These are phyloP conservation scores for Phalanger gymnotis DNA, from an alignment of 2,797 vertebrate species.

Conservation along the genomic window DNA sequence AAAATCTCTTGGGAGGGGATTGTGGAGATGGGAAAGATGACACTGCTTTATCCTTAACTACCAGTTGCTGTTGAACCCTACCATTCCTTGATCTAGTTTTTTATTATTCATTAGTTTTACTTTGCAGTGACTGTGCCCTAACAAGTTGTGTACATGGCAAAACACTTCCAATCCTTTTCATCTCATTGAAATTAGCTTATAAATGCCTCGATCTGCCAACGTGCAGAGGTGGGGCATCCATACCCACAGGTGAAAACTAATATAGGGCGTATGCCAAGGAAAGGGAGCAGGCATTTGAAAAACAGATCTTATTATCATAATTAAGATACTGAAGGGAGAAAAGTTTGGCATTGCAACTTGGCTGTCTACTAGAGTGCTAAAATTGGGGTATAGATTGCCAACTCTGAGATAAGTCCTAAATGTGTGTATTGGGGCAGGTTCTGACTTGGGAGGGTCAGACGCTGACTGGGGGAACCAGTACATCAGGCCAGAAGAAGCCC, in stretches of 20 bases:
- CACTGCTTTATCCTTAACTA: neutral
- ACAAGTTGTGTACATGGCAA: neutral
- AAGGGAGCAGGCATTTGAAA: neutral
- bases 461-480: neutral
- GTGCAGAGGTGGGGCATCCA: neutral
- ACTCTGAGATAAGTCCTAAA: neutral
- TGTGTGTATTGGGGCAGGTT: neutral
- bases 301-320: neutral
- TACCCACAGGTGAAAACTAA: neutral
- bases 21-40: neutral
- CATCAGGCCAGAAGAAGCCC: neutral
- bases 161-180: neutral
- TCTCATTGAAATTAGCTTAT: neutral
- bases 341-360: neutral
- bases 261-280: neutral
- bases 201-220: neutral
- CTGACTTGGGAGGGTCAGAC: neutral
- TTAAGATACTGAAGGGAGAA: neutral
- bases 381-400: neutral
- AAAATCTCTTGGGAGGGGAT: neutral
- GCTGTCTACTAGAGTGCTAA: neutral
- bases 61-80: neutral
- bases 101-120: neutral
- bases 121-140: neutral
- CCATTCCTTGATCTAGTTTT: neutral